Evolutionary conservation across 2,888 invertebrate species (phyloP), one percentile per base, ranked within the genome.

Genomic region (Dolichopus griseipennis): DNA sequence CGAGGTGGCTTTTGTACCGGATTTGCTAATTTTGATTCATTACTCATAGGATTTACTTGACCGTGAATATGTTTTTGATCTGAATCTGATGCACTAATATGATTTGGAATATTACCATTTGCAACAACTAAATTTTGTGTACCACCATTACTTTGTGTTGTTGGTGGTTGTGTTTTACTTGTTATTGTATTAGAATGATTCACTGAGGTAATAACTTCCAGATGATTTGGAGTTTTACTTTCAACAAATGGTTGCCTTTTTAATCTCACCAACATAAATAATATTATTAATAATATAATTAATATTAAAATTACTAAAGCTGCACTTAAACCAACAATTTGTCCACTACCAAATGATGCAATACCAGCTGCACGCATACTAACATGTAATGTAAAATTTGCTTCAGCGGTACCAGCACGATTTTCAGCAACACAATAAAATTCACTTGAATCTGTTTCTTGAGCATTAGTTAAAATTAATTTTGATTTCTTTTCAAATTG

Each of bases 371-470:
- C 85, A 69, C 88, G 83, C 81, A 91, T 86, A 67, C 90, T 87
- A 67, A 95, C 91, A 76, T 91, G 90, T 62, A 95, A 84, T 61
- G 94, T 94, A 76, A 94, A 94, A 81, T 95, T 95, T 18, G 92
- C 92, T 82, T 93, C 93, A 43, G 91, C 90, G 75, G 87, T 90
- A 27, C 94, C 95, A 5, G 92, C 95, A 70, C 90, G 88, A 81
- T 95, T 95, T 80, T 93, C 93, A 10, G 94, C 94, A 1, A 93
- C 90, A 80, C 95, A 95, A 78, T 91, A 91, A 81, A 94, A 93
- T 75, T 92, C 92, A 69, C 89, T 89, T 1, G 91, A 89, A 78
- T 92, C 92, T 2, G 89, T 85, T 79, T 92, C 91, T 81, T 92
- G 91, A 22, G 91, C 90, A 78, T 93, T 92, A 43, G 91, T 91